phyloP scores from a whole-genome alignment of 2,113 vertebrate species.

The Corvus moneduloides region DNA sequence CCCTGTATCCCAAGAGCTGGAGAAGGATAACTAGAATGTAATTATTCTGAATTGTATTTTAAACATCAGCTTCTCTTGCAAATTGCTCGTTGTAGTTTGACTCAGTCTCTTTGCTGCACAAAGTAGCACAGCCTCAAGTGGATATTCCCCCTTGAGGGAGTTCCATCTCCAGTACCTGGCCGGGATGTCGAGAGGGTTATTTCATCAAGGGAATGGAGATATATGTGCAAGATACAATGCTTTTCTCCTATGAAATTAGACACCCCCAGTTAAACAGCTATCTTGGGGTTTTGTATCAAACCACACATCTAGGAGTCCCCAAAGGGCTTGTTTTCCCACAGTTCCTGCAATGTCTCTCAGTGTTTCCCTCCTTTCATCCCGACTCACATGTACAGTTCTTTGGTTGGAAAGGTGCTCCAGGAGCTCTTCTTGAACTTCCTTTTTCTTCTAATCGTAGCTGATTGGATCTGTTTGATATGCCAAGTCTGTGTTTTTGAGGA shows the following conservation, averaged over 20 bases:
- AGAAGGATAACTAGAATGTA: background rate
- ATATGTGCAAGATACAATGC: background rate
- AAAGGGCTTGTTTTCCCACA: conserved; percentile 29
- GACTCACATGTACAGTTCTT: background rate
- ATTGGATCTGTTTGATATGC: background rate
- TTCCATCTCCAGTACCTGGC: background rate
- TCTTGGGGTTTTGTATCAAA: conserved; percentile 42
- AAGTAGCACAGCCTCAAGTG: background rate
- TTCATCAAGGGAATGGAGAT: conserved; percentile 10
- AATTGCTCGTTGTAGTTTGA: background rate
- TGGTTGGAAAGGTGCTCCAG: background rate
- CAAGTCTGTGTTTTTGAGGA: background rate
- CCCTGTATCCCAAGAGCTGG: background rate
- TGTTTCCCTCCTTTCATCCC: background rate
- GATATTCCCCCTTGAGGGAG: background rate
- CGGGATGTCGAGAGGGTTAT: background rate
- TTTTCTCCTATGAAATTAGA: conserved; percentile 18
- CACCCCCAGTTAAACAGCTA: background rate
- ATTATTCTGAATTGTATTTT: background rate
- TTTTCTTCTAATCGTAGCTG: background rate
- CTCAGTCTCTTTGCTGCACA: background rate
- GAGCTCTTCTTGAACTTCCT: background rate
- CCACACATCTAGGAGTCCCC: conserved; percentile 28
- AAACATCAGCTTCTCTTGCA: background rate
- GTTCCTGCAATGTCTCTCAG: background rate